Conservation (phyloP, 1,140 invertebrate species). For the Camponotus floridanus region DNA sequence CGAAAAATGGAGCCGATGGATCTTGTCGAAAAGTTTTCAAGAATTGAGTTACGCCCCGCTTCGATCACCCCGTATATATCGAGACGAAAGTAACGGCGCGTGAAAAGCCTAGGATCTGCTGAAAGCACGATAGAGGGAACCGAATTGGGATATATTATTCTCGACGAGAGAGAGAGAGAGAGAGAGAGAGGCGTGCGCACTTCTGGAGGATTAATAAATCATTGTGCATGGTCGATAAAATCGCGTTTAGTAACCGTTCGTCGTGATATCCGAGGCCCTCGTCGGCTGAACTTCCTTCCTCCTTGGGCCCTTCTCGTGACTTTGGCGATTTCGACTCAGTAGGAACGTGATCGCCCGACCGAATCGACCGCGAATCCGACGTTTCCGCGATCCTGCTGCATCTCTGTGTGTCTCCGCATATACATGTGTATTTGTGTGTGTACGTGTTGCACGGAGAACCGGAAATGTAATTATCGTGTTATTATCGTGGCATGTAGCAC, state of each 20-base stretch:
- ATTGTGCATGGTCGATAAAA: conserved; percentile 19
- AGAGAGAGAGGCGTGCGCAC: neutral
- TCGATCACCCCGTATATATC: conserved; percentile 16
- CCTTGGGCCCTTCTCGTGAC: conserved; percentile 19
- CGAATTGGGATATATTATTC: neutral
- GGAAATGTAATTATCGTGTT: conserved; percentile 46
- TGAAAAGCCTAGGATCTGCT: conserved; percentile 41
- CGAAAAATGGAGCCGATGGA: no score
- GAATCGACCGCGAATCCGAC: conserved; percentile 21
- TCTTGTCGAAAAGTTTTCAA: neutral
- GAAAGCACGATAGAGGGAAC: neutral
- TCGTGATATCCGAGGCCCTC: conserved; percentile 23
- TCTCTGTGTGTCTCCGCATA: neutral
- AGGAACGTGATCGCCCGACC: conserved; percentile 26
- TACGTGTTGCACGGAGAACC: conserved; percentile 24
- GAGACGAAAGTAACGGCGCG: conserved; percentile 36
- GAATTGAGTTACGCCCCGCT: neutral
- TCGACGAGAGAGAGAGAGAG: neutral
- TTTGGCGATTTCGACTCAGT: conserved; percentile 42
- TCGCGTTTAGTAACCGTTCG: conserved; percentile 36
- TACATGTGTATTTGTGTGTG: neutral
- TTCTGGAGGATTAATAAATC: conserved; percentile 59
- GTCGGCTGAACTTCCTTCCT: neutral
- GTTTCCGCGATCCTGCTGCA: conserved; percentile 4
- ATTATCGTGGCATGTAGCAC: conserved; percentile 31